Conservation (phyloP, 1,140 invertebrate genomes). For the Ericerus pela region DNA sequence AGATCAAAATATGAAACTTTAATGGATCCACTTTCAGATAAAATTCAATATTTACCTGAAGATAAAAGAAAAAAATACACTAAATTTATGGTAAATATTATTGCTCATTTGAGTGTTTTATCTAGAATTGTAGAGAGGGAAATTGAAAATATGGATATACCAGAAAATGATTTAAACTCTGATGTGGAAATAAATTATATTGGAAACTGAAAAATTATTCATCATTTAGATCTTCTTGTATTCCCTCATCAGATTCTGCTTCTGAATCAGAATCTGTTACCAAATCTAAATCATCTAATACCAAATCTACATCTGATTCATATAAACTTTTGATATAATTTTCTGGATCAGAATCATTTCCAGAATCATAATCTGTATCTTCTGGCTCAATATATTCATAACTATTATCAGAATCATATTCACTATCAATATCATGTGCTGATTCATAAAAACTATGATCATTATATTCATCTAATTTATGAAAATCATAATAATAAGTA, state of each 20-base stretch:
- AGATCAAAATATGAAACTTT: too few species aligned
- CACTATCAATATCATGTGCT: neutral
- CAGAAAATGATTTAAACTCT: too few species aligned
- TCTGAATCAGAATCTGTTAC: neutral
- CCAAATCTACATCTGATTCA: neutral
- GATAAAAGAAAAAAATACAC: too few species aligned
- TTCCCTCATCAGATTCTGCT: too few species aligned
- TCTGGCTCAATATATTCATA: neutral
- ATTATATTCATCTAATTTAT: neutral
- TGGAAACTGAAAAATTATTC: too few species aligned
- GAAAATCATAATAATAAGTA: neutral
- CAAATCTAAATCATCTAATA: neutral
- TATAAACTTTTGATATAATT: neutral
- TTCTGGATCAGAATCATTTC: neutral
- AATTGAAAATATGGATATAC: too few species aligned
- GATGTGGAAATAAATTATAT: too few species aligned
- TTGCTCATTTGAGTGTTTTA: too few species aligned
- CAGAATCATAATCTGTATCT: neutral
- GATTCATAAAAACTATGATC: neutral
- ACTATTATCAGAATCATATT: neutral
- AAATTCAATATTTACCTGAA: too few species aligned
- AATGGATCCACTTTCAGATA: too few species aligned
- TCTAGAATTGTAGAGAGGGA: too few species aligned
- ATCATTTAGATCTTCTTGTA: neutral
- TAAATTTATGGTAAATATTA: too few species aligned